Percentiles rank a stretch among this genome's conserved stretches.
These are phyloP conservation scores for Vicugna pacos DNA, from an alignment of 2,113 vertebrate genomes.

Conservation along the genomic window DNA sequence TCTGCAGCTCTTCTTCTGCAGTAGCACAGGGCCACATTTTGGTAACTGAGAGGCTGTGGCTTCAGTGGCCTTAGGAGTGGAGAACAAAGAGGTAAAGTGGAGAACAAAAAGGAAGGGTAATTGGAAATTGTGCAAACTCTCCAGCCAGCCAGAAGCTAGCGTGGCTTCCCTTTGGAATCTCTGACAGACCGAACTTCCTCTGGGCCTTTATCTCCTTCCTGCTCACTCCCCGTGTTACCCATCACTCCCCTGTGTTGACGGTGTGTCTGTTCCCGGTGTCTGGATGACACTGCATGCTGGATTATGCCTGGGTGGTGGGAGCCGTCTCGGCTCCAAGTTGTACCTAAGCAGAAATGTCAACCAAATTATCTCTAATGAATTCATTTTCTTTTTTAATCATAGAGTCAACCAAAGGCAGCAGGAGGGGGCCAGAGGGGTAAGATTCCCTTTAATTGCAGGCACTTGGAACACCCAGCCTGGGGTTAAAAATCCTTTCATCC, in stretches of 20 bases:
- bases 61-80: not conserved
- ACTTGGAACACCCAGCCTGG: slow-evolving; percentile 75
- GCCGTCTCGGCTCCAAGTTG: slow-evolving; percentile 61
- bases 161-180: slow-evolving; percentile 55
- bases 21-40: not conserved
- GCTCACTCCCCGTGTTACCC: slow-evolving; percentile 70
- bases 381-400: slow-evolving; percentile 80
- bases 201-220: slow-evolving; percentile 63
- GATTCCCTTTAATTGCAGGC: slow-evolving; percentile 65
- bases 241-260: slow-evolving; percentile 43
- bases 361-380: slow-evolving; percentile 83
- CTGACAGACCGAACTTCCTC: slow-evolving; percentile 74
- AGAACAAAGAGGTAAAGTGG: not conserved
- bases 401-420: slow-evolving; percentile 65
- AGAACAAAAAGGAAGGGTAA: not conserved
- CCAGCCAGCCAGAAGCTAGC: slow-evolving; percentile 49
- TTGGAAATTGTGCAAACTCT: not conserved
- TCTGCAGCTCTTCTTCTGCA: not conserved
- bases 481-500: slow-evolving; percentile 81
- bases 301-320: slow-evolving; percentile 67
- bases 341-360: slow-evolving; percentile 73
- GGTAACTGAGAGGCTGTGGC: not conserved
- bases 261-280: slow-evolving; percentile 62
- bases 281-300: slow-evolving; percentile 59
- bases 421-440: not conserved